Evolutionary conservation across 2,113 vertebrate species (phyloP).

Genomic region (Excalfactoria chinensis): DNA sequence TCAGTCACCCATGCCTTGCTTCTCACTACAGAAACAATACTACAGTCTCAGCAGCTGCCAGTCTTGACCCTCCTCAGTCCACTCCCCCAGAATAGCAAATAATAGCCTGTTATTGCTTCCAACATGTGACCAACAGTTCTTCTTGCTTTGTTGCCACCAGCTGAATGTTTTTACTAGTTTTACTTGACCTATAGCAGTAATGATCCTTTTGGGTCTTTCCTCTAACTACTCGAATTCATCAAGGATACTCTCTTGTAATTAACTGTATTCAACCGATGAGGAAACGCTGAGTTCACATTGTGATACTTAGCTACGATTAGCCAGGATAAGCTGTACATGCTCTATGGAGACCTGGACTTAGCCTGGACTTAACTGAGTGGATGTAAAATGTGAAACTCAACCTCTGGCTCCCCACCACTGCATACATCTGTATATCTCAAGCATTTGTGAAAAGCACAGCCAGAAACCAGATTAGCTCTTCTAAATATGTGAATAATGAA

Average conservation of each 20-base stretch:
- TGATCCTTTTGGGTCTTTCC: neutral
- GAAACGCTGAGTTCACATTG: neutral
- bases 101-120: neutral
- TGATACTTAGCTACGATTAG: neutral
- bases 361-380: neutral
- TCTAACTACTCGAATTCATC: neutral
- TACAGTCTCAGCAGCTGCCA: neutral
- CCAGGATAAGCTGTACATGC: neutral
- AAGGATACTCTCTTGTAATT: neutral
- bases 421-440: neutral
- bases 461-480: slow-evolving; percentile 16
- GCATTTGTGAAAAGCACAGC: neutral
- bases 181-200: neutral
- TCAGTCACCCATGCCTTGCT: neutral
- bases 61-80: neutral
- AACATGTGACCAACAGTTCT: neutral
- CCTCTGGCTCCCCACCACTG: fast-evolving
- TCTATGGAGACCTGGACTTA: neutral
- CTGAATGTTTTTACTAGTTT: neutral
- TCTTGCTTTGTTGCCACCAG: neutral
- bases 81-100: neutral
- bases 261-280: neutral
- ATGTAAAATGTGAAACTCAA: neutral
- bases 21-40: neutral
- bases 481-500: neutral